These are phyloP conservation scores for Slavum lentiscoides DNA, from an alignment of 2,888 invertebrate species.

Conservation along the genomic window DNA sequence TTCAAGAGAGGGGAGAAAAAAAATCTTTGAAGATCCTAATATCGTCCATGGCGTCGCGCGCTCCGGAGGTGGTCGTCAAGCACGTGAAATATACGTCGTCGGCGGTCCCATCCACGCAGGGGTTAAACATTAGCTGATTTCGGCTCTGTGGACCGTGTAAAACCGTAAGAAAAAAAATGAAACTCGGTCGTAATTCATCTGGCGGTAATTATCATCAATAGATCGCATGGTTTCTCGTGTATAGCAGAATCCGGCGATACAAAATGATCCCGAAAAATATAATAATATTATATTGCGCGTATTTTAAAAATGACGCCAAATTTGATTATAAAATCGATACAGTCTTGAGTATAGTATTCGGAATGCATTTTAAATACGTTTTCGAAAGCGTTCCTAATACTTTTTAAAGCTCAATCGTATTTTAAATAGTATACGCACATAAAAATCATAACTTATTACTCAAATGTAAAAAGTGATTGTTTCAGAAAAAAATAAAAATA, in stretches of 20 bases:
- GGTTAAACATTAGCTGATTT: slow-evolving; percentile 24
- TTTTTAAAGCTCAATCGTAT: too few relatives aligned
- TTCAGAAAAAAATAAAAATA: too few relatives aligned
- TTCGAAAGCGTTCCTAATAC: too few relatives aligned
- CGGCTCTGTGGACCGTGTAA: slow-evolving; percentile 1
- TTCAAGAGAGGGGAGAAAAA: not conserved
- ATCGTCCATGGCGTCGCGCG: not conserved
- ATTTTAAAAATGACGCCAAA: not conserved
- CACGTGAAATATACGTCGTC: not conserved
- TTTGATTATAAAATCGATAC: not conserved
- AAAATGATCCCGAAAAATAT: not conserved
- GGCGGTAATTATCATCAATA: not conserved
- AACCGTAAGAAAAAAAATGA: slow-evolving; percentile 2
- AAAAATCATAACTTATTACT: too few relatives aligned
- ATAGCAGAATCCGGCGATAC: not conserved
- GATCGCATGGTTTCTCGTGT: slow-evolving; percentile 16
- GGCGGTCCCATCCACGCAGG: not conserved
- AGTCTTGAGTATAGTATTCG: too few relatives aligned
- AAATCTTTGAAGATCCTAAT: not conserved
- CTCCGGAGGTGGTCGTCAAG: not conserved
- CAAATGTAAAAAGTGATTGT: too few relatives aligned
- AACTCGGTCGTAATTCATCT: slow-evolving; percentile 6
- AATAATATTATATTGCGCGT: not conserved
- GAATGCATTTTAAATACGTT: too few relatives aligned
- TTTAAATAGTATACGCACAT: too few relatives aligned